phyloP scores from a whole-genome alignment of 1,140 invertebrate genomes.

The Eriocheir sinensis region DNA sequence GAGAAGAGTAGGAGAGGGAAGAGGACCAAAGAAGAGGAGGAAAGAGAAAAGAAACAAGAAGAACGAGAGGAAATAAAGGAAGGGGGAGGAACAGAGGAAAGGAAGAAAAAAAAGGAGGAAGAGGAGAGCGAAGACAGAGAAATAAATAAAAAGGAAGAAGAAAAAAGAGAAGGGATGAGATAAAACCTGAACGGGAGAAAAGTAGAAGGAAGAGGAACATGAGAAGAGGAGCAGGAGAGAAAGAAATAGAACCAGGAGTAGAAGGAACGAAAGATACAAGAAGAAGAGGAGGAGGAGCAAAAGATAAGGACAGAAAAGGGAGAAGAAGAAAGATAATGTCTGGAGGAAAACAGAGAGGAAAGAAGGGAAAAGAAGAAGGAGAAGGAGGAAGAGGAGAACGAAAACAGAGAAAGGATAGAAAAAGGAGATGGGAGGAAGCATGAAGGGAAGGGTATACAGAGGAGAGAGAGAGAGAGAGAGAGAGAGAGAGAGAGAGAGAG shows the following conservation, averaged over 20 bases:
- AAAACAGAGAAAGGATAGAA: not conserved
- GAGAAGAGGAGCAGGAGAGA: not conserved
- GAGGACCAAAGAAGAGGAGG: too few relatives aligned
- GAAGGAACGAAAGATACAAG: not conserved
- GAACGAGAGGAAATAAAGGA: not conserved
- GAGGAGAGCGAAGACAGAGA: constrained; percentile 3
- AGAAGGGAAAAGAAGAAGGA: too few relatives aligned
- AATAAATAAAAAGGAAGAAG: too few relatives aligned
- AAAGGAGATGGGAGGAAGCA: not conserved
- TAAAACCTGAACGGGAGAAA: too few relatives aligned
- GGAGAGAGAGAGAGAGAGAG: constrained; percentile 28
- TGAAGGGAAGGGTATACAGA: not conserved
- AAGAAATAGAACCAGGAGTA: constrained; percentile 3
- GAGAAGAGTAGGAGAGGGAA: constrained; percentile 37
- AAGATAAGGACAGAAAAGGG: too few relatives aligned
- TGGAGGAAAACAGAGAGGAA: too few relatives aligned
- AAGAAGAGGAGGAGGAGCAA: too few relatives aligned
- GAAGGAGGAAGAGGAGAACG: too few relatives aligned
- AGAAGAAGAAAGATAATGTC: too few relatives aligned
- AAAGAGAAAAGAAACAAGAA: too few relatives aligned
- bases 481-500: constrained; percentile 17
- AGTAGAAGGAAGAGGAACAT: too few relatives aligned
- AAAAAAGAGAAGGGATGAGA: too few relatives aligned
- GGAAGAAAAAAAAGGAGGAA: not conserved
- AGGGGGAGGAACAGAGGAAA: not conserved